Evolutionary conservation across 2,113 vertebrate species (phyloP).

Genomic region (Geococcyx californianus): DNA sequence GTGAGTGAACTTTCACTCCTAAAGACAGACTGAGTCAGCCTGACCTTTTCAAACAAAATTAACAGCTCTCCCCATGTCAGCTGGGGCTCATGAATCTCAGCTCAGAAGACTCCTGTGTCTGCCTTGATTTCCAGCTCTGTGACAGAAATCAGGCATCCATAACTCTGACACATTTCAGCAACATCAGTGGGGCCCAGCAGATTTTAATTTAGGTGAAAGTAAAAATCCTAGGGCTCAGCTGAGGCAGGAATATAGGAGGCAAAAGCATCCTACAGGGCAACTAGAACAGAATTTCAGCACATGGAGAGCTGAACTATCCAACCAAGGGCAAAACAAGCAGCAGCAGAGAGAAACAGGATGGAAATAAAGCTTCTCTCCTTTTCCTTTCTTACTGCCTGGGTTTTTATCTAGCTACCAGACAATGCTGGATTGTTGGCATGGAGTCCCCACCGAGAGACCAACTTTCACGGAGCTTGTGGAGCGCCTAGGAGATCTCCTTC

Average conservation of each 20-base stretch:
- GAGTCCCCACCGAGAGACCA: conserved; percentile 81
- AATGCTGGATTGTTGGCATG: conserved; percentile 94
- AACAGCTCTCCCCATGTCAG: background rate
- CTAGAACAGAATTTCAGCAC: background rate
- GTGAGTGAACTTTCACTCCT: too few relatives aligned
- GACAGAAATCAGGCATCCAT: background rate
- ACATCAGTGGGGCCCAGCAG: background rate
- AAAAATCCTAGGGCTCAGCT: background rate
- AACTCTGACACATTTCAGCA: background rate
- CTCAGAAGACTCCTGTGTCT: background rate
- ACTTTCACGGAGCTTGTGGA: conserved; percentile 91
- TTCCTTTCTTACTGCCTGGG: background rate
- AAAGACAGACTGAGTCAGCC: background rate
- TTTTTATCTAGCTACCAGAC: conserved; percentile 81
- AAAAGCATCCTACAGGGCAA: background rate
- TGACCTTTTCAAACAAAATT: background rate
- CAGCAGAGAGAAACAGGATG: background rate
- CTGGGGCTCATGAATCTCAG: background rate
- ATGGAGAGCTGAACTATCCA: background rate
- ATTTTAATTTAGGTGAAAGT: background rate
- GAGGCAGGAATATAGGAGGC: background rate
- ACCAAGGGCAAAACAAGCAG: background rate
- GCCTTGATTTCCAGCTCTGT: background rate
- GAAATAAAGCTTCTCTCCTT: background rate
- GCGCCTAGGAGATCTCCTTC: conserved; percentile 89